These are phyloP conservation scores for Periphyllus acericola DNA, from an alignment of 2,888 invertebrate species.

Conservation along the genomic window DNA sequence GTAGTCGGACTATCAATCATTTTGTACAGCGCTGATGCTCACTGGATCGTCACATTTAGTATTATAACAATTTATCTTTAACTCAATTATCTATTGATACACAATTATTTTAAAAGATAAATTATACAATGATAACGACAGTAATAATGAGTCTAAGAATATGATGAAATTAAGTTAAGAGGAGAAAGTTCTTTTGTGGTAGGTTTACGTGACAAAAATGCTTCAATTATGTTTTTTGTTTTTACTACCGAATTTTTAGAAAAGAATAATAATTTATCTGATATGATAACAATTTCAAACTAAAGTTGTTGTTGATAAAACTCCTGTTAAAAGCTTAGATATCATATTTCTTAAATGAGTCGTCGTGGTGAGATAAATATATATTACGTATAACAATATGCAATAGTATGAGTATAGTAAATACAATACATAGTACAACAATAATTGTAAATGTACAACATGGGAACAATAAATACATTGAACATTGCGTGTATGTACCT, in stretches of 20 bases:
- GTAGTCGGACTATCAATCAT: constrained; percentile 35
- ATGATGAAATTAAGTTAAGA: background rate
- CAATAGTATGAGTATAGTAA: no score
- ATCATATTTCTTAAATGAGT: background rate
- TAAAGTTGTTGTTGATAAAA: background rate
- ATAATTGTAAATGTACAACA: background rate
- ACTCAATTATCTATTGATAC: constrained; percentile 20
- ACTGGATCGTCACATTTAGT: background rate
- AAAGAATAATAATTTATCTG: background rate
- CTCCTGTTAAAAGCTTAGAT: background rate
- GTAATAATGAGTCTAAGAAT: background rate
- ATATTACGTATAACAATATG: no score
- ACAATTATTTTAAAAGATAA: constrained; percentile 22
- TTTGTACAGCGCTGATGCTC: background rate
- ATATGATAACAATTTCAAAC: background rate
- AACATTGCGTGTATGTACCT: background rate
- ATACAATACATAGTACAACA: background rate
- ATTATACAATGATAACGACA: background rate
- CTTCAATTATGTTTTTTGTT: background rate
- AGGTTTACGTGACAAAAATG: background rate
- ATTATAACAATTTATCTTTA: background rate
- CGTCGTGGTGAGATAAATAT: background rate
- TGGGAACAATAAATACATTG: background rate
- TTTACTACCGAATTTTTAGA: background rate
- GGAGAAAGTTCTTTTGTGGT: background rate